phyloP scores from a whole-genome alignment of 2,113 vertebrate species.

The Xenopus borealis region DNA sequence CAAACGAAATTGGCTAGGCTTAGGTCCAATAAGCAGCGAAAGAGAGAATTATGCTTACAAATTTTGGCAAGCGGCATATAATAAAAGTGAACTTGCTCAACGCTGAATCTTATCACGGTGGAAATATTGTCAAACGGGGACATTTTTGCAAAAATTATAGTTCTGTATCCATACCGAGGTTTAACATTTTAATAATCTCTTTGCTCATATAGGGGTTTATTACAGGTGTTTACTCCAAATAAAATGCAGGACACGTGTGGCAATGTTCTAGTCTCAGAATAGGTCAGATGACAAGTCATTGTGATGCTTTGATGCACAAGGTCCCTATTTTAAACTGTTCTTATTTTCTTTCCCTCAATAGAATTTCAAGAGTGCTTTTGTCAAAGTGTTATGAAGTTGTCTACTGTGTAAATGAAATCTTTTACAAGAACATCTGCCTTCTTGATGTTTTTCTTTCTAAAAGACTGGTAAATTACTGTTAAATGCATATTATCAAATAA shows the following conservation, averaged over 20 bases:
- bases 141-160: background rate
- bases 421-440: conserved; percentile 54
- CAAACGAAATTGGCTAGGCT: conserved; percentile 55
- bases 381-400: conserved; percentile 52
- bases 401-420: conserved; percentile 39
- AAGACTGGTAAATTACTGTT: conserved; percentile 49
- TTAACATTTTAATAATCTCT: conserved; percentile 7
- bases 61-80: conserved; percentile 50
- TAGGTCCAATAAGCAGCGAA: conserved; percentile 52
- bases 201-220: background rate
- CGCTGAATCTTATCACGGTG: conserved; percentile 48
- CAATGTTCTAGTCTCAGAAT: background rate
- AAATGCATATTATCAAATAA: conserved; percentile 13
- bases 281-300: conserved; percentile 18
- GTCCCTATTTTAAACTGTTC: background rate
- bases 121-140: conserved; percentile 43
- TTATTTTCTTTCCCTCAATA: conserved; percentile 38
- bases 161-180: too few relatives aligned
- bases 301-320: conserved; percentile 10
- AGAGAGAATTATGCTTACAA: conserved; percentile 48
- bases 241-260: conserved; percentile 17
- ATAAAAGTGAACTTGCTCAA: conserved; percentile 48
- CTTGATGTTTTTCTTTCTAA: conserved; percentile 33
- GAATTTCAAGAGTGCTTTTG: conserved; percentile 8
- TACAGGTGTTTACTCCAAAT: conserved; percentile 31